A percentile compares a stretch with the other conserved stretches of the same genome.
Conservation (phyloP, 92 coral and sea anemone species). For the Porites divaricata region DNA sequence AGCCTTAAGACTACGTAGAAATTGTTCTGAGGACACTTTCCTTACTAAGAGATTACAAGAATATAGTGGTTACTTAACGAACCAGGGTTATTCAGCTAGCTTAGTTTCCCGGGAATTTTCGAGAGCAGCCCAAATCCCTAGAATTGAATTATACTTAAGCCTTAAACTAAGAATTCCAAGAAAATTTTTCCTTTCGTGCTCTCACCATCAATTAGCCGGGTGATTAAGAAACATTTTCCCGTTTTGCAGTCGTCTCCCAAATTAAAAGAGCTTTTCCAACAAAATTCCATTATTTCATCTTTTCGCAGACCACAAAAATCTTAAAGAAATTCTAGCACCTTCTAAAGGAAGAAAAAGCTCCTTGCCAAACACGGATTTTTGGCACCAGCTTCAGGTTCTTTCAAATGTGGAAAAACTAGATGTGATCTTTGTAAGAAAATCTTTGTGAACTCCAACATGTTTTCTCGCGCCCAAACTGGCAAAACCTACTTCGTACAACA, state of each 20-base stretch:
- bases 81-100: constrained; percentile 17
- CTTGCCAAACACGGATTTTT: too few species aligned
- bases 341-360: too few species aligned
- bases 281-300: neutral
- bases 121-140: neutral
- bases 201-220: neutral
- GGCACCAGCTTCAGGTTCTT: too few species aligned
- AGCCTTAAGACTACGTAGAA: constrained; percentile 41
- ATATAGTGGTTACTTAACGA: constrained; percentile 19
- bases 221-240: neutral
- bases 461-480: too few species aligned
- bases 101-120: constrained; percentile 4
- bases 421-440: too few species aligned
- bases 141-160: too few species aligned
- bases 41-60: constrained; percentile 8
- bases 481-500: too few species aligned
- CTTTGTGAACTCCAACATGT: too few species aligned
- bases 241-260: neutral
- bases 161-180: too few species aligned
- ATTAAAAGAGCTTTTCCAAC: neutral
- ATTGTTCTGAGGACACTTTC: constrained; percentile 39
- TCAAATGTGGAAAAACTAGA: too few species aligned
- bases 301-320: neutral
- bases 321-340: too few species aligned
- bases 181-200: neutral